Evolutionary conservation across 2,797 vertebrate genomes (phyloP), one percentile per base, ranked within the genome.

Genomic region (Poecilia velifera): DNA sequence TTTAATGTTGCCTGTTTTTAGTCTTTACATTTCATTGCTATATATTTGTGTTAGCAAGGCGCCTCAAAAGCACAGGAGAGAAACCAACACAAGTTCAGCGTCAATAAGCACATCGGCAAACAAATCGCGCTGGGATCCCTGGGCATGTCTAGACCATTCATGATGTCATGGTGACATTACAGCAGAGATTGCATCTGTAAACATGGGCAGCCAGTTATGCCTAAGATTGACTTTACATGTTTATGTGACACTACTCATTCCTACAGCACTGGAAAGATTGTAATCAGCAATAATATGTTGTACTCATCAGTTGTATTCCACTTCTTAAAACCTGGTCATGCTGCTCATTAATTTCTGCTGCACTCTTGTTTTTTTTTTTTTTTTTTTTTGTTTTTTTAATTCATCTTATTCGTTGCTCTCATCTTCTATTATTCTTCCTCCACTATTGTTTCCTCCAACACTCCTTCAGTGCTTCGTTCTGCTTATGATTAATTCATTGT

Each of bases 121-220:
- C 64, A 66, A 72, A 59, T 66, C 66, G 64, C 79, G 25, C 45
- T 66, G 82, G 66, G 79, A 84, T 70, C 47, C 59, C 55, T 74
- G 62, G 84, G 84, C 85, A 86, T 87, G 84, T 79, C 82, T 82
- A 64, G 81, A 78, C 88, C 73, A 77, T 76, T 85, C 51, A 75
- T 74, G 75, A 80, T 80, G n/a, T 86, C 81, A 84, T 82, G 77
- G 84, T 82, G 74, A 85, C 81, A 71, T 57, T 71, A 28, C 47
- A 6, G 74, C 28, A 45, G 10, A 82, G 62, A 66, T 28, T 1
- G 45, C 53, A 53, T 53, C 76, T 64, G 76, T 81, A 86, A 88
- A 87, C 72, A 82, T 76, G 57, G 39, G 72, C n/a, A 83, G 28
- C 72, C 70, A 82, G 78, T 87, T 77, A 81, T 45, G 68, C 57